Evolutionary conservation across 2,797 vertebrate genomes (phyloP).

Genomic region (Cyclopterus lumpus): DNA sequence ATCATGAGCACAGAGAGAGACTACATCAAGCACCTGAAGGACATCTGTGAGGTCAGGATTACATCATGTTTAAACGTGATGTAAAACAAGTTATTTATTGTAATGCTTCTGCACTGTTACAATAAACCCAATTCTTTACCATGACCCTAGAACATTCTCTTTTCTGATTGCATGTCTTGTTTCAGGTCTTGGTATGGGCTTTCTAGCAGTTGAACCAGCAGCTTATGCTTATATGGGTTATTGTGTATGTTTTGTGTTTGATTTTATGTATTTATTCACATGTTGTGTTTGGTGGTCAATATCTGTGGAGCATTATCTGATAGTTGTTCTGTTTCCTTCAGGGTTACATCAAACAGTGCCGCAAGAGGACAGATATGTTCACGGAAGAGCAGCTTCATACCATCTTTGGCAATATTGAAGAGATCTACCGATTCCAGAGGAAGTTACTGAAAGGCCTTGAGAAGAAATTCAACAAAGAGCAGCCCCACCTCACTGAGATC

Average conservation of each 20-base stretch:
- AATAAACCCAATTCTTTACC: background rate
- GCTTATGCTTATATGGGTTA: background rate
- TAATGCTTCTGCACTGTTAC: background rate
- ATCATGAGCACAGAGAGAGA: constrained; percentile 97
- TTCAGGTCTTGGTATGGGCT: background rate
- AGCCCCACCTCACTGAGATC: constrained; percentile 95
- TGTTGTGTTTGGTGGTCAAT: background rate
- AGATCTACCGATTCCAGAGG: constrained; percentile 96
- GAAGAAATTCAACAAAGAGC: constrained; percentile 92
- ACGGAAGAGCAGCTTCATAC: constrained; percentile 92
- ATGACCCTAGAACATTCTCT: background rate
- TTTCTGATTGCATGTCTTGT: background rate
- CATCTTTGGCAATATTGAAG: constrained; percentile 97
- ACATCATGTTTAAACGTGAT: background rate
- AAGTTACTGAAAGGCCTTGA: constrained; percentile 93
- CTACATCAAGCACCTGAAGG: constrained; percentile 97
- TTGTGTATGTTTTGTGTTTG: background rate
- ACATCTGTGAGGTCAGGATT: constrained; percentile 93
- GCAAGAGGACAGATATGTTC: constrained; percentile 95
- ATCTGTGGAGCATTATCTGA: background rate
- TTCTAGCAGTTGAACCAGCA: background rate
- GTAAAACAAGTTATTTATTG: background rate
- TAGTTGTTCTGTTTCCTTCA: constrained; percentile 51
- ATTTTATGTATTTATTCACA: background rate
- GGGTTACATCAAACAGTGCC: constrained; percentile 97